Conservation (phyloP, 2,797 vertebrate genomes). For the Carduelis carduelis region DNA sequence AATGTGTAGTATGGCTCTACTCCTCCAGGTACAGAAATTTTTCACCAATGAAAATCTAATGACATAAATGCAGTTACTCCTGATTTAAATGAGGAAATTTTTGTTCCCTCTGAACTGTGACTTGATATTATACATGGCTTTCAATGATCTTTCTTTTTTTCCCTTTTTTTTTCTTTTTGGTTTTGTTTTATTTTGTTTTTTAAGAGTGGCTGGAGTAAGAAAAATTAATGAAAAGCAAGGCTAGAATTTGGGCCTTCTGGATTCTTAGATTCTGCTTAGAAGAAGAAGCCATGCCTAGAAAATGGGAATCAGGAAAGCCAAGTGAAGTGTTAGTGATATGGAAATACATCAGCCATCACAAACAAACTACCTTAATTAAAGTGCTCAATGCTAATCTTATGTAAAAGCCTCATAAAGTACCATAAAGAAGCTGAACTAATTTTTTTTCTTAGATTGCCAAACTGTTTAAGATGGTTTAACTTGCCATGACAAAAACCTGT, state of each 20-base stretch:
- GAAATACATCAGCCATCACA: background rate
- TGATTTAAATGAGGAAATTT: background rate
- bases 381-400: background rate
- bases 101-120: background rate
- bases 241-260: background rate
- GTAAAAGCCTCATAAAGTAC: background rate
- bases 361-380: background rate
- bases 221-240: background rate
- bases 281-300: background rate
- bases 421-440: background rate
- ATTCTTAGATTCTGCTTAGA: background rate
- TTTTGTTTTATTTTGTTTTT: background rate
- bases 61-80: background rate
- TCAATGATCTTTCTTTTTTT: background rate
- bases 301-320: background rate
- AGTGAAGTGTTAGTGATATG: background rate
- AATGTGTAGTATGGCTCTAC: background rate
- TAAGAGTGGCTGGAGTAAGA: background rate
- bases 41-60: background rate
- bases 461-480: background rate
- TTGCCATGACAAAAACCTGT: background rate
- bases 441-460: background rate
- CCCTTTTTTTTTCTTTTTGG: rapidly evolving
- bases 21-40: background rate
- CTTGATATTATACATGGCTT: background rate